Conservation (phyloP, 2,888 invertebrate species). For the Cordylochernes scorpioides region DNA sequence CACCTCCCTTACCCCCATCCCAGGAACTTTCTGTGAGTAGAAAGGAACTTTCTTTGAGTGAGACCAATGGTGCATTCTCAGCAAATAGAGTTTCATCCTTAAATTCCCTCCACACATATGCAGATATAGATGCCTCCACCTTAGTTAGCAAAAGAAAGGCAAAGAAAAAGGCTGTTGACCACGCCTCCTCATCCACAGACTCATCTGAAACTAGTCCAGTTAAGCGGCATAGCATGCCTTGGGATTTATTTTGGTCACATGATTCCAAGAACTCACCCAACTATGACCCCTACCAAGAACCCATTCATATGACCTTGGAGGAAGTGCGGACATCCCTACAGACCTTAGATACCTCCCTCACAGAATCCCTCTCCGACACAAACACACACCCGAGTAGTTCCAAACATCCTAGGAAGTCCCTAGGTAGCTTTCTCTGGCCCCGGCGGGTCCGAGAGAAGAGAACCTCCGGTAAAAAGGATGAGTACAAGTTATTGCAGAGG, state of each 20-base stretch:
- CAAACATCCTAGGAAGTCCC: too few species aligned
- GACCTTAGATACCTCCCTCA: slow-evolving; percentile 5
- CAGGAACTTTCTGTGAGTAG: slow-evolving; percentile 6
- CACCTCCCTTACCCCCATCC: slow-evolving; percentile 8
- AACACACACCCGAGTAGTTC: too few species aligned
- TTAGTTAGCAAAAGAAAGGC: too few species aligned
- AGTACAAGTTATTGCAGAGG: slow-evolving; percentile 10
- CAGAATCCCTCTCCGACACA: background rate
- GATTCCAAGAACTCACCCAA: slow-evolving; percentile 6
- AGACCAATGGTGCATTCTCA: background rate
- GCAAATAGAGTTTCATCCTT: too few species aligned
- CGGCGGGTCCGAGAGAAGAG: slow-evolving; percentile 5
- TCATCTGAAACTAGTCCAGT: slow-evolving; percentile 5
- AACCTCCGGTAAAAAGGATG: background rate
- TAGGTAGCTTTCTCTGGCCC: slow-evolving; percentile 8
- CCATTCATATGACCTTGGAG: slow-evolving; percentile 47
- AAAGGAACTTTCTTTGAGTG: slow-evolving; percentile 5
- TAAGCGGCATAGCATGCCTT: slow-evolving; percentile 11
- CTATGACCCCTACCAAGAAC: slow-evolving; percentile 31
- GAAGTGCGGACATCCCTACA: slow-evolving; percentile 15
- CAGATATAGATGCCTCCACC: background rate
- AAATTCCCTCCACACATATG: slow-evolving; percentile 2
- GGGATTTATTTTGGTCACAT: slow-evolving; percentile 10
- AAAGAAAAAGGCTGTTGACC: slow-evolving; percentile 5
- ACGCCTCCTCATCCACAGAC: slow-evolving; percentile 4